Conservation (phyloP, 2,888 invertebrate species). For the Pycnomerus fuliginosus region DNA sequence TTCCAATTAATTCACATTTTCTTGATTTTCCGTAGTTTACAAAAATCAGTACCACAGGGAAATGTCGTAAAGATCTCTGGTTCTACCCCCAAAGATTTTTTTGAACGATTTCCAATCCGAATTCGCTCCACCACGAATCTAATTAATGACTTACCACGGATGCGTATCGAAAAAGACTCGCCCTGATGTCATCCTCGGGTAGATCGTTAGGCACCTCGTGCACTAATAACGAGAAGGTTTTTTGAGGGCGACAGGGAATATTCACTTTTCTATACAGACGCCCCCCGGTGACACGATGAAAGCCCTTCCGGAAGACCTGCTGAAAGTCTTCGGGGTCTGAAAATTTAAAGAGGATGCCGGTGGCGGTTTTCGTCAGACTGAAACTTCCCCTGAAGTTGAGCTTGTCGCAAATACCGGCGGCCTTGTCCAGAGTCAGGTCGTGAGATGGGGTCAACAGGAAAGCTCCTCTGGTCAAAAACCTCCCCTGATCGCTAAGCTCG, state of each 20-base stretch:
- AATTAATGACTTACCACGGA: slow-evolving; percentile 59
- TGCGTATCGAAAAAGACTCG: slow-evolving; percentile 65
- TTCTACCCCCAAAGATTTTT: too few relatives aligned
- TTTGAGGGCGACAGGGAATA: slow-evolving; percentile 83
- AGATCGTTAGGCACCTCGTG: slow-evolving; percentile 82
- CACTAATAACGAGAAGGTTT: slow-evolving; percentile 82
- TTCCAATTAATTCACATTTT: too few relatives aligned
- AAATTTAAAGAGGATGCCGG: slow-evolving; percentile 85
- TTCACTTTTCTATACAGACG: slow-evolving; percentile 83
- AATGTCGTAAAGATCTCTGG: too few relatives aligned
- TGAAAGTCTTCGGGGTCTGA: slow-evolving; percentile 85
- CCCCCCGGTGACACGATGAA: slow-evolving; percentile 79
- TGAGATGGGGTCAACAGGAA: slow-evolving; percentile 84
- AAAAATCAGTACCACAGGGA: too few relatives aligned
- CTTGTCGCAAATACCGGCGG: slow-evolving; percentile 83
- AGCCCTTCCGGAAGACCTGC: slow-evolving; percentile 82
- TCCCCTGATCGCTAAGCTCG: slow-evolving; percentile 63
- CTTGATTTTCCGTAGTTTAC: too few relatives aligned
- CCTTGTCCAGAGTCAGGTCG: slow-evolving; percentile 83
- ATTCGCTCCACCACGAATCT: too few relatives aligned
- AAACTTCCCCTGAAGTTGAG: slow-evolving; percentile 86
- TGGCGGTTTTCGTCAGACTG: slow-evolving; percentile 83
- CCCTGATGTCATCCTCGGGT: slow-evolving; percentile 79
- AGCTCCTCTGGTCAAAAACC: slow-evolving; percentile 79
- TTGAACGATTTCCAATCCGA: too few relatives aligned